These are phyloP conservation scores for Percopsis omiscomaycus DNA, from an alignment of 2,797 vertebrate genomes.

Conservation along the genomic window DNA sequence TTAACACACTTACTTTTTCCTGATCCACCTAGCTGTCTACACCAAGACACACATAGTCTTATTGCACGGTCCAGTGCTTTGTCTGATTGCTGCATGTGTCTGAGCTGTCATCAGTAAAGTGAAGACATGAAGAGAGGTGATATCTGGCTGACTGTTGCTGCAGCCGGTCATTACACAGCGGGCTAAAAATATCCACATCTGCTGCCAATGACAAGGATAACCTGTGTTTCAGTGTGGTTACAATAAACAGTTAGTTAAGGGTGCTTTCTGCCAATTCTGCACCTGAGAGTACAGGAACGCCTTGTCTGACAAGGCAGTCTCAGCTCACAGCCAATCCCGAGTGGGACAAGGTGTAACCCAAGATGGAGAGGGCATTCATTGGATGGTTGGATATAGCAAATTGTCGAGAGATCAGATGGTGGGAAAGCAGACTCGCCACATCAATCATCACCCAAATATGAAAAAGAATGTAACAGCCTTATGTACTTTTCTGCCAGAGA, in stretches of 20 bases:
- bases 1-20: background rate
- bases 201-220: slow-evolving; percentile 16
- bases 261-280: slow-evolving; percentile 5
- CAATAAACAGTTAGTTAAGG: slow-evolving; percentile 35
- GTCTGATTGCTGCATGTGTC: slow-evolving; percentile 17
- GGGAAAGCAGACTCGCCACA: slow-evolving; percentile 28
- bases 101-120: background rate
- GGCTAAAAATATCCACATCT: slow-evolving; percentile 25
- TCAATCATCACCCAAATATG: slow-evolving; percentile 51
- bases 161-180: slow-evolving; percentile 3
- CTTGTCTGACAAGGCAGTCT: background rate
- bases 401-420: slow-evolving; percentile 49
- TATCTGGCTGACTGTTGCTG: background rate
- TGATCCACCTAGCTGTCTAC: background rate
- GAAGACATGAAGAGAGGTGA: background rate
- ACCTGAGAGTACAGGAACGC: slow-evolving; percentile 8
- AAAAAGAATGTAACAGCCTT: slow-evolving; percentile 54
- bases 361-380: slow-evolving; percentile 34
- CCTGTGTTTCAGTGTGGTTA: slow-evolving; percentile 13
- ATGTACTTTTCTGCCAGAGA: slow-evolving; percentile 31
- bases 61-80: slow-evolving; percentile 18
- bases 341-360: slow-evolving; percentile 31
- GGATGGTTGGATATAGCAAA: slow-evolving; percentile 47
- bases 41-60: slow-evolving; percentile 12
- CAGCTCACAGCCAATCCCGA: background rate